A percentile compares a stretch with the other conserved stretches of the same genome.
Conservation (phyloP, 2,888 invertebrate genomes). For the Drosophila anomelani region DNA sequence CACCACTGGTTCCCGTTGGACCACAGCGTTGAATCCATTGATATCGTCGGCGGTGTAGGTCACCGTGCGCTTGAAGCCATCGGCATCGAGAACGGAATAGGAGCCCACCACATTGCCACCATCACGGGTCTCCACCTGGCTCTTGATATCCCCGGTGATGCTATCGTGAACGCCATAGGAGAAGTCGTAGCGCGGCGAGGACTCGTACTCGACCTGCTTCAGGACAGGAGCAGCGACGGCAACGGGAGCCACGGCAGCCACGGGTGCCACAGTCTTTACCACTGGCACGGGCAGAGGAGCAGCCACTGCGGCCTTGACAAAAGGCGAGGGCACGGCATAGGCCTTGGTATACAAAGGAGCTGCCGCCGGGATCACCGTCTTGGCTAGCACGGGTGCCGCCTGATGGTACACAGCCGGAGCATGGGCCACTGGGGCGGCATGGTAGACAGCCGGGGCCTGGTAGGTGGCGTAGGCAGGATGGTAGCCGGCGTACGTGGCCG, state of each 20-base stretch:
- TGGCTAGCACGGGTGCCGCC: constrained; percentile 51
- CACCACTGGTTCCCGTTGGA: constrained; percentile 85
- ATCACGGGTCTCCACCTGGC: constrained; percentile 85
- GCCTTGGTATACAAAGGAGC: constrained; percentile 55
- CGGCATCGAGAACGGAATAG: constrained; percentile 86
- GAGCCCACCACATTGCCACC: constrained; percentile 86
- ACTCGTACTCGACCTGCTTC: constrained; percentile 77
- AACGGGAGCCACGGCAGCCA: constrained; percentile 40
- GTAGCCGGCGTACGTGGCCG: constrained; percentile 76
- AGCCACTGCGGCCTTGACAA: constrained; percentile 56
- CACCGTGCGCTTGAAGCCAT: constrained; percentile 86
- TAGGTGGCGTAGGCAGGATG: constrained; percentile 72
- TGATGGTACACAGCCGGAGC: constrained; percentile 51
- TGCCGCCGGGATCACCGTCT: constrained; percentile 39
- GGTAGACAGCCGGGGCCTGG: constrained; percentile 47
- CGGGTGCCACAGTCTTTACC: constrained; percentile 34
- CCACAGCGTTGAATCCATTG: constrained; percentile 86
- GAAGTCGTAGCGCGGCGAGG: constrained; percentile 84
- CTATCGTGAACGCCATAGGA: constrained; percentile 86
- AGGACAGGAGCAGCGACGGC: constrained; percentile 47
- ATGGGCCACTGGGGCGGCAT: constrained; percentile 48
- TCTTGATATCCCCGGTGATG: constrained; percentile 86
- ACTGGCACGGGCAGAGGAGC: constrained; percentile 25
- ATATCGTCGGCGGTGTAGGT: constrained; percentile 86
- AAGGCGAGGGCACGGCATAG: constrained; percentile 56